phyloP scores from a whole-genome alignment of 2,113 vertebrate genomes.

The Petaurus breviceps region DNA sequence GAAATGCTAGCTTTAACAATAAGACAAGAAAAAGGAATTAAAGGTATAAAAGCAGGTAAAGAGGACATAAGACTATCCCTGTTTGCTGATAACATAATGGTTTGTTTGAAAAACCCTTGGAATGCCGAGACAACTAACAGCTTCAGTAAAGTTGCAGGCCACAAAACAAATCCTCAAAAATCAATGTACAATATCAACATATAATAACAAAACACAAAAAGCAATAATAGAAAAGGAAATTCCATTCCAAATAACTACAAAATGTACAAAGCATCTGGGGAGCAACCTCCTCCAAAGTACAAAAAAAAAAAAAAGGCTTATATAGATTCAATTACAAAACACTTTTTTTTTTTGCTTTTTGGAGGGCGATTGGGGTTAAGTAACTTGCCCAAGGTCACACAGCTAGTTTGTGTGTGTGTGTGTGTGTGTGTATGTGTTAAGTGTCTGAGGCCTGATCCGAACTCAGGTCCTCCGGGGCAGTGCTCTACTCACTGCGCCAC shows the following conservation, averaged over 20 bases:
- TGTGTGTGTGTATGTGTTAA: too few species aligned
- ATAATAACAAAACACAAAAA: not conserved
- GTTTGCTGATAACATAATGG: not conserved
- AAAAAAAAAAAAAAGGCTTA: not conserved
- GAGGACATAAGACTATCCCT: not conserved
- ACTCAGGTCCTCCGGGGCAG: too few species aligned
- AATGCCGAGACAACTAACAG: not conserved
- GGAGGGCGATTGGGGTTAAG: too few species aligned
- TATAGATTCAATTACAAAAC: not conserved
- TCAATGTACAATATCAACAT: not conserved
- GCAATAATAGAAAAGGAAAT: not conserved
- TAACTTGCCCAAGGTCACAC: too few species aligned
- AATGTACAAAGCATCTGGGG: not conserved
- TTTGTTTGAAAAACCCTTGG: not conserved
- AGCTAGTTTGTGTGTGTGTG: too few species aligned
- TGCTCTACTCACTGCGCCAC: too few species aligned
- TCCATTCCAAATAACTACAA: not conserved
- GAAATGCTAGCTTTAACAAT: not conserved
- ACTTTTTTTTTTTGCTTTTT: too few species aligned
- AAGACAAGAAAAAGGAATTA: not conserved
- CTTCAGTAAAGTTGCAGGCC: not conserved
- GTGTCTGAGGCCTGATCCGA: too few species aligned
- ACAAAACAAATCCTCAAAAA: not conserved
- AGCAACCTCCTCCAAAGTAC: not conserved
- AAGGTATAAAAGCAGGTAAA: not conserved